Evolutionary conservation across 1,140 invertebrate species (phyloP).

Genomic region (Eulimnadia texana): DNA sequence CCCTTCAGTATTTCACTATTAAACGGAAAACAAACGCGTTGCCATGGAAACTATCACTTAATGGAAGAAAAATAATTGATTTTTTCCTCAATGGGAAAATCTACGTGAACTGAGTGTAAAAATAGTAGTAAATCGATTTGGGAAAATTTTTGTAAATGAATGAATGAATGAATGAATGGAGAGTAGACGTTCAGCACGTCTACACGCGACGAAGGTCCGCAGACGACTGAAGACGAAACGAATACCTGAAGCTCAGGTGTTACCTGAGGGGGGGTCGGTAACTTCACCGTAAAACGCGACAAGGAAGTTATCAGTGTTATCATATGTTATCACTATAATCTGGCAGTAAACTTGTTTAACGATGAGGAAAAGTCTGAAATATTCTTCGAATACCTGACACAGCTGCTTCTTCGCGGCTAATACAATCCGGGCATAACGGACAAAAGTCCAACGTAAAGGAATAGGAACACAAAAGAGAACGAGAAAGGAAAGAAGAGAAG

Average conservation of each 20-base stretch:
- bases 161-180: background rate
- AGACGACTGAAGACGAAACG: background rate
- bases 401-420: background rate
- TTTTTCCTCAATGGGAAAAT: background rate
- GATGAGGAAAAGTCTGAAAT: no score
- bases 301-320: no score
- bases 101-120: background rate
- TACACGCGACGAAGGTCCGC: background rate
- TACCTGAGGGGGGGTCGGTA: no score
- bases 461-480: background rate
- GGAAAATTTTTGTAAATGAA: background rate
- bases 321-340: background rate
- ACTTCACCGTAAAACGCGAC: no score
- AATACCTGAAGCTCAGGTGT: background rate
- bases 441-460: no score
- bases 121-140: background rate
- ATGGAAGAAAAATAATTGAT: no score
- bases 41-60: background rate
- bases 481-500: background rate
- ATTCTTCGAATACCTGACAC: background rate
- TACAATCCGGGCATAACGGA: no score
- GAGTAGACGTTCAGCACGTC: background rate
- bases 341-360: background rate
- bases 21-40: background rate
- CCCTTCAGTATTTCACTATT: background rate